phyloP scores from a whole-genome alignment of 1,140 invertebrate species.

The Akabosia matsudoensis region DNA sequence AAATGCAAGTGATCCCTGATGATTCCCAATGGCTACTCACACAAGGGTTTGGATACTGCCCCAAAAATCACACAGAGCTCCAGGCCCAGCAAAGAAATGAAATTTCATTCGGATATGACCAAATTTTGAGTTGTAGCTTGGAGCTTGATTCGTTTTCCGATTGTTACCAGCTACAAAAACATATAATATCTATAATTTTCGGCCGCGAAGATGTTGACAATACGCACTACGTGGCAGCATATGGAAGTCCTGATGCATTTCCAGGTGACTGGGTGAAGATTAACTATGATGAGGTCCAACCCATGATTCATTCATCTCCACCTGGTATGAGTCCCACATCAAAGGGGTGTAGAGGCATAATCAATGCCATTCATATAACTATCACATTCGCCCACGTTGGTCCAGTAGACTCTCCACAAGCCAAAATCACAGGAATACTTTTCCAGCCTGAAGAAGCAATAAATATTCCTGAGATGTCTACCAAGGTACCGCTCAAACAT shows the following conservation, averaged over 20 bases:
- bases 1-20: slow-evolving; percentile 1
- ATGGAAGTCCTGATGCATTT: slow-evolving; percentile 58
- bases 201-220: slow-evolving; percentile 10
- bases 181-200: slow-evolving; percentile 33
- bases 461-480: slow-evolving; percentile 46
- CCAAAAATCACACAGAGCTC: neutral
- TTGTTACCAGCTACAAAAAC: slow-evolving; percentile 34
- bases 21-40: slow-evolving; percentile 33
- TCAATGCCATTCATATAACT: slow-evolving; percentile 56
- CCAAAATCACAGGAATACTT: slow-evolving; percentile 56
- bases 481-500: neutral
- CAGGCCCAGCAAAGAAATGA: neutral
- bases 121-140: slow-evolving; percentile 29
- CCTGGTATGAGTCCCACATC: neutral
- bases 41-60: slow-evolving; percentile 31
- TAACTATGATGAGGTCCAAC: slow-evolving; percentile 49
- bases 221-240: slow-evolving; percentile 55
- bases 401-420: slow-evolving; percentile 52
- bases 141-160: slow-evolving; percentile 10
- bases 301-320: slow-evolving; percentile 48
- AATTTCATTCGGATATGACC: slow-evolving; percentile 35
- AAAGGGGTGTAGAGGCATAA: slow-evolving; percentile 51
- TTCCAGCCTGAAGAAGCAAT: slow-evolving; percentile 49
- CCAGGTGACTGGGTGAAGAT: slow-evolving; percentile 57
- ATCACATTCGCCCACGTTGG: slow-evolving; percentile 56